These are phyloP conservation scores for Uria aalge DNA, from an alignment of 2,113 vertebrate genomes.

Conservation along the genomic window DNA sequence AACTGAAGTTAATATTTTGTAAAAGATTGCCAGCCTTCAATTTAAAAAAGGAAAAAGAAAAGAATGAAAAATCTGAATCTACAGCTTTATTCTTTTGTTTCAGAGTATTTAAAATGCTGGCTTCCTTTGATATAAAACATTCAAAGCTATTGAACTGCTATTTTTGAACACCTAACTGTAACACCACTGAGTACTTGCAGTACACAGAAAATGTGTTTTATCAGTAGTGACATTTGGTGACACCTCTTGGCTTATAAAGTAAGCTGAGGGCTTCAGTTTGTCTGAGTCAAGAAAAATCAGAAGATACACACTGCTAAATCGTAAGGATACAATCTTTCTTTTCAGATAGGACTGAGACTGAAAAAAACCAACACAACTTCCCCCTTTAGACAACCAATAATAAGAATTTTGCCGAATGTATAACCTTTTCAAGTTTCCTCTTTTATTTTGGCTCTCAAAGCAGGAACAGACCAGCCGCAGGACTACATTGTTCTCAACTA, in stretches of 20 bases:
- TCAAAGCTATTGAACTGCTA: not conserved
- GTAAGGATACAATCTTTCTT: not conserved
- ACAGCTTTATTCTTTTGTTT: not conserved
- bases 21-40: not conserved
- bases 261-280: not conserved
- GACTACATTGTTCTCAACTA: not conserved
- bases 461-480: not conserved
- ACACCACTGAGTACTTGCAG: not conserved
- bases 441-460: slow-evolving; percentile 5
- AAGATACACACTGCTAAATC: not conserved
- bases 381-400: not conserved
- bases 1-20: not conserved
- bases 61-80: not conserved
- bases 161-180: not conserved
- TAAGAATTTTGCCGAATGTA: not conserved
- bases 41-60: not conserved
- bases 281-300: not conserved
- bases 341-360: not conserved
- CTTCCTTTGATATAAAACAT: not conserved
- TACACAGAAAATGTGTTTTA: not conserved
- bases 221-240: not conserved
- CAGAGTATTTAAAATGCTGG: not conserved
- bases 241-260: not conserved
- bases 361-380: not conserved
- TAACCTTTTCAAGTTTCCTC: slow-evolving; percentile 21